Evolutionary conservation across 2,113 vertebrate species (phyloP), one percentile per base, ranked within the genome.

Genomic region (Corydoras sp.): DNA sequence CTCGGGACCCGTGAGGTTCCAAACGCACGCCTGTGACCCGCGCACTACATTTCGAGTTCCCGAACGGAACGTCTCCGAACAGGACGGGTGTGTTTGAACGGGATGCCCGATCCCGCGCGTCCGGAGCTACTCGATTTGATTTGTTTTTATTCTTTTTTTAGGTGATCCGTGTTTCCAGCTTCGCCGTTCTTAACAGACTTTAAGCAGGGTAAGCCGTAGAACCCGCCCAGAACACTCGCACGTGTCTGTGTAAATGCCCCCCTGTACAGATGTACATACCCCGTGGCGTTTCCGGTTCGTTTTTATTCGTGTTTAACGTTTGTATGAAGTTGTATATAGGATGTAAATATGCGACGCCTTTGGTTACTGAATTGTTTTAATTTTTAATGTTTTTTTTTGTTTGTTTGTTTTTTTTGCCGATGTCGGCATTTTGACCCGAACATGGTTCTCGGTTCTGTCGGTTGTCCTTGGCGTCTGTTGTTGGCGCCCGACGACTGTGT

Each of bases 241-340:
- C 90, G 90, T 89, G 89, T 90, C 83, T 89, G 83, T 89, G 89
- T 90, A 90, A 90, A 87, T 86, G 84, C 82, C 84, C 78, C 73
- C 53, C 56, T 91, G 88, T 90, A 90, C 76, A 90, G 86, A 89
- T 90, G 90, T 90, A 90, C 83, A 91, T 90, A 88, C 77, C 82
- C 83, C 81, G 81, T 87, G 85, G 90, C 87, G 88, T 88, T 88
- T 86, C 87, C 84, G 85, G 86, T 88, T 82, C 81, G 87, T 90
- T 91, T 90, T 81, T 90, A 89, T 82, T 81, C 81, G 84, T 83
- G 81, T 84, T 86, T 83, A 84, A 85, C 83, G 86, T 90, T 91
- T 91, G 84, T 91, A 89, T 88, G 58, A 80, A 69, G 75, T 82
- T 91, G 89, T 91, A 89, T 83, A 90, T 91, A 89, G 74, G 81